Evolutionary conservation across 2,113 vertebrate species (phyloP), one percentile per base, ranked within the genome.

Genomic region (Saccopteryx bilineata): DNA sequence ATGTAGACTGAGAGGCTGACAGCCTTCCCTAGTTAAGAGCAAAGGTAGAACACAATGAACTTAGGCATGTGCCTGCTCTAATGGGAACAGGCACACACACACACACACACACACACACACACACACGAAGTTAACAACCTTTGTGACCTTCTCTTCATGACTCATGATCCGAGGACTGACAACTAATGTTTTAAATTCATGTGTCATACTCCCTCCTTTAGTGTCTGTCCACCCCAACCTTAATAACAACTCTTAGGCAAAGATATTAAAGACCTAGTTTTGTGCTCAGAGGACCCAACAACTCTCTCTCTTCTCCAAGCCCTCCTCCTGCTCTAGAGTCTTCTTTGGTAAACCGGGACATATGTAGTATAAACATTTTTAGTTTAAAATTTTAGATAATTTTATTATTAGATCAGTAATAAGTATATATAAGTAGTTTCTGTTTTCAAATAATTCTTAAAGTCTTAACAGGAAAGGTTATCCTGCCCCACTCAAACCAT

Each of bases 121-220:
- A 39, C 39, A 39, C 39, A 39, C 39, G 39, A 39, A 39, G 39
- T 39, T 39, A 39, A 26, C 7, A 21, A 56, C 24, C 46, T 68
- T 63, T 56, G 21, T 74, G 58, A 79, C 50, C 66, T 78, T 72
- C 48, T n/a, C 66, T 87, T 92, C 86, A 76, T 19, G 58, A 72
- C 31, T 86, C 52, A 21, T 5, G 33, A 82, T 52, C 86, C 61
- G 81, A 92, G 31, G 54, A 81, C 24, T 11, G 74, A 33, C 19
- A 78, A 78, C 7, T 2, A 28, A 54, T 17, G 54, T 60, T 74
- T 85, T 50, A 26, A 39, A 72, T 33, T 26, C 31, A 7, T 3
- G 28, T 5, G 26, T 39, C 52, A 50, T 24, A n/a, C 24, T n/a
- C 63, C 60, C 80, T 46, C 46, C 9, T 11, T 82, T n/a, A 33